Percentiles rank a stretch among this genome's conserved stretches.
These are phyloP conservation scores for Platalea minor DNA, from an alignment of 2,797 vertebrate genomes.

Conservation along the genomic window DNA sequence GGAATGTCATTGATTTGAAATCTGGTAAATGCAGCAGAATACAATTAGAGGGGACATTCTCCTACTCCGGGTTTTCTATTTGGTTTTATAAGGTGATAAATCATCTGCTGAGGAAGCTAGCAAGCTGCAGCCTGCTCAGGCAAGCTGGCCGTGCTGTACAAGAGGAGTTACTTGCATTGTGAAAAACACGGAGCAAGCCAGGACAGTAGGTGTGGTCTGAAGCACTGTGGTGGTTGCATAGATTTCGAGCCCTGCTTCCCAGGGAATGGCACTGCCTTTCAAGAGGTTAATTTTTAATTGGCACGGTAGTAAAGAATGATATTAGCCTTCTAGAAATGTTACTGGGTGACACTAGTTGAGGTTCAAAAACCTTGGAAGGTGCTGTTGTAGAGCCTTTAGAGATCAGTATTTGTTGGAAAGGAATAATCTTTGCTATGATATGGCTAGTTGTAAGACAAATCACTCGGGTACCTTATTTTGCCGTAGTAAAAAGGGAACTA, in stretches of 20 bases:
- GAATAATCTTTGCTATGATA: neutral
- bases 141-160: neutral
- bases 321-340: neutral
- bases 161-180: neutral
- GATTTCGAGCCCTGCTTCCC: neutral
- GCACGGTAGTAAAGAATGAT: neutral
- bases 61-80: neutral
- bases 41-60: neutral
- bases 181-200: too few species aligned
- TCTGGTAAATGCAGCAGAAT: neutral
- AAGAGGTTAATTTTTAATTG: neutral
- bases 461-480: neutral
- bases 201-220: neutral
- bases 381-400: neutral
- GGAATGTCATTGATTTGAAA: neutral
- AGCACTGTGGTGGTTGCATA: neutral
- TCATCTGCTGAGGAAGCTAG: neutral
- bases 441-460: neutral
- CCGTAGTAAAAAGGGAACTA: neutral
- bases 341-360: neutral
- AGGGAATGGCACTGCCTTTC: neutral
- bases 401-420: neutral
- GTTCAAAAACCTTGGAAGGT: neutral
- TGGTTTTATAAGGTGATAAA: neutral
- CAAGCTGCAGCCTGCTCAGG: neutral